Conservation (phyloP, 2,888 invertebrate genomes). For the Dysmachus trigonus region DNA sequence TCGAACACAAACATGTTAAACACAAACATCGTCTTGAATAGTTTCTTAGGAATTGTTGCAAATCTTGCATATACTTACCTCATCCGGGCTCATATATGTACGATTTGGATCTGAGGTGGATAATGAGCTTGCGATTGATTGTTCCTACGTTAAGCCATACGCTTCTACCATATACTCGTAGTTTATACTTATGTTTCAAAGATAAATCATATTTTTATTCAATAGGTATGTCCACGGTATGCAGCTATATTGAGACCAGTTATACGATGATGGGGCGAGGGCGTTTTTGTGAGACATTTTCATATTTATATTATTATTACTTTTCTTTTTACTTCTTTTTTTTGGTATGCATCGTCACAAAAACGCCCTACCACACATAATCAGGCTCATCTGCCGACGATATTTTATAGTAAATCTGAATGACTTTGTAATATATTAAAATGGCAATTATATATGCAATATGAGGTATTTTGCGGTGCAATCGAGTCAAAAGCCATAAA, state of each 20-base stretch:
- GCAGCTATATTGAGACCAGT: not conserved
- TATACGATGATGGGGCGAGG: not conserved
- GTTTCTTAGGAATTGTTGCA: not conserved
- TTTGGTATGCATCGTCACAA: not conserved
- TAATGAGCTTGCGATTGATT: constrained; percentile 20
- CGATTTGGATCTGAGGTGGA: not conserved
- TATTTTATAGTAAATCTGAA: constrained; percentile 13
- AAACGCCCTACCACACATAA: not conserved
- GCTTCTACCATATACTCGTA: not conserved
- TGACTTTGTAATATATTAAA: constrained; percentile 32
- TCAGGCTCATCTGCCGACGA: not conserved
- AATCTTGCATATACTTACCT: not conserved
- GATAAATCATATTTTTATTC: not conserved
- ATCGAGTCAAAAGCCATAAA: constrained; percentile 39
- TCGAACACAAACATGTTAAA: not conserved
- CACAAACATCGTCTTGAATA: not conserved
- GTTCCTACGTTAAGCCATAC: constrained; percentile 7
- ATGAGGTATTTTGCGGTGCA: constrained; percentile 49
- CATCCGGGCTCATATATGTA: not conserved
- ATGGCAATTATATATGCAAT: constrained; percentile 37
- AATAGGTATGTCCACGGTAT: not conserved
- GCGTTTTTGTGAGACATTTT: not conserved
- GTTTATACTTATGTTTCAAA: not conserved
- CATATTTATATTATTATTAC: not conserved
- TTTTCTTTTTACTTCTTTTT: not conserved